Conservation (phyloP, 92 coral and sea anemone species). For the Zoanthus sociatus region DNA sequence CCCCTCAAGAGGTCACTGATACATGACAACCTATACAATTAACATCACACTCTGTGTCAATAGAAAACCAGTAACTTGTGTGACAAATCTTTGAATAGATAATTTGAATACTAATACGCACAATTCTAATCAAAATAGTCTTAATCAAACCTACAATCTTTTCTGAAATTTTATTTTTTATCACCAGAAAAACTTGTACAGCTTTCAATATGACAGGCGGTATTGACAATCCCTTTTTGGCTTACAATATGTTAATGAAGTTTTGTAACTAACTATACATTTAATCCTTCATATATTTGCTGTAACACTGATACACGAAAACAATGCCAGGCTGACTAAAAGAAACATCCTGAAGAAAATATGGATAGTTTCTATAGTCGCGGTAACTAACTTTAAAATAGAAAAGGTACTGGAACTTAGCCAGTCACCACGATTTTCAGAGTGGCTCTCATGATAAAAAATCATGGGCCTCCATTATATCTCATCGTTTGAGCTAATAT, state of each 20-base stretch:
- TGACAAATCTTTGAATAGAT: not conserved
- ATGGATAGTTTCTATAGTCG: not conserved
- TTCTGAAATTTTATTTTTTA: not conserved
- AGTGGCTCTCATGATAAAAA: not conserved
- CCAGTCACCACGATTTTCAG: not conserved
- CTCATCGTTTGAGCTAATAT: not conserved
- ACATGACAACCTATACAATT: slow-evolving; percentile 10
- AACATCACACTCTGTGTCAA: slow-evolving; percentile 1
- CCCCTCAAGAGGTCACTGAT: slow-evolving; percentile 16
- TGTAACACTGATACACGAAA: slow-evolving; percentile 14
- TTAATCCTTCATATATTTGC: not conserved
- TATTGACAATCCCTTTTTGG: not conserved
- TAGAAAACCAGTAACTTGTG: not conserved
- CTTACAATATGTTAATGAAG: slow-evolving; percentile 7
- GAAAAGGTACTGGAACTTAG: not conserved
- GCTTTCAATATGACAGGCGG: not conserved
- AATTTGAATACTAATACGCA: not conserved
- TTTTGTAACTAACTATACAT: not conserved
- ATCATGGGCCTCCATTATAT: not conserved
- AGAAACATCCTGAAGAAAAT: not conserved
- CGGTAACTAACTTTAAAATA: not conserved
- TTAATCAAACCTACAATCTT: not conserved
- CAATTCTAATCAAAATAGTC: not conserved
- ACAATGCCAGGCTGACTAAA: not conserved
- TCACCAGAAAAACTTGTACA: not conserved